A percentile compares a stretch with the other conserved stretches of the same genome.
phyloP scores from a whole-genome alignment of 2,797 vertebrate genomes.

The Rhinoraja longicauda region DNA sequence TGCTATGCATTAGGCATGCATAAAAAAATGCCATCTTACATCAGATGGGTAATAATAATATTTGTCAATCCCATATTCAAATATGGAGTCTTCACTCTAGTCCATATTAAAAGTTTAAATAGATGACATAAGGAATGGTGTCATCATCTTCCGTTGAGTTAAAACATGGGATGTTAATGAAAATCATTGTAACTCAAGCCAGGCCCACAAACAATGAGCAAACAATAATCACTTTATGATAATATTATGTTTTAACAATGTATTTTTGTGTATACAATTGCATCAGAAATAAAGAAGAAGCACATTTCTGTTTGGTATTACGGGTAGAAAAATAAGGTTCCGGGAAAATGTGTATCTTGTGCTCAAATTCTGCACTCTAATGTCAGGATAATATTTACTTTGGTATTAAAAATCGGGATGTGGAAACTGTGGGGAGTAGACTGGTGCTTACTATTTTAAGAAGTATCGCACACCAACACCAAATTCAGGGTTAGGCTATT shows the following conservation, averaged over 20 bases:
- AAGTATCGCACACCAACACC: background rate
- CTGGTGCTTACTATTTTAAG: background rate
- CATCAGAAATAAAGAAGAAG: background rate
- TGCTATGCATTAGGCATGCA: background rate
- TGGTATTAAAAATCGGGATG: background rate
- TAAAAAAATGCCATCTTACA: no score
- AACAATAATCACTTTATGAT: constrained; percentile 12
- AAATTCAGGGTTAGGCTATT: no score
- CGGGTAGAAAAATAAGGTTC: background rate
- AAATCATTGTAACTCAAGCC: constrained; percentile 18
- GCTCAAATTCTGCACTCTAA: background rate
- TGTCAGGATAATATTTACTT: background rate
- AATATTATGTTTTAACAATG: constrained; percentile 19
- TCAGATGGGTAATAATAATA: background rate
- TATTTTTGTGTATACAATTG: constrained; percentile 17
- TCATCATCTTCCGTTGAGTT: background rate
- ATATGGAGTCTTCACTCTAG: background rate
- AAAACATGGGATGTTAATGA: background rate
- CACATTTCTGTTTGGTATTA: background rate
- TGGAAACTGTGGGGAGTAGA: background rate
- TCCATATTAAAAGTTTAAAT: background rate
- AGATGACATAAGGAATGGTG: background rate
- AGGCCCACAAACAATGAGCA: background rate
- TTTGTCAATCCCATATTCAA: background rate
- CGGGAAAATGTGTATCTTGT: background rate